Evolutionary conservation across 2,888 invertebrate species (phyloP), one percentile per base, ranked within the genome.

Genomic region (Heliconius charithonia): DNA sequence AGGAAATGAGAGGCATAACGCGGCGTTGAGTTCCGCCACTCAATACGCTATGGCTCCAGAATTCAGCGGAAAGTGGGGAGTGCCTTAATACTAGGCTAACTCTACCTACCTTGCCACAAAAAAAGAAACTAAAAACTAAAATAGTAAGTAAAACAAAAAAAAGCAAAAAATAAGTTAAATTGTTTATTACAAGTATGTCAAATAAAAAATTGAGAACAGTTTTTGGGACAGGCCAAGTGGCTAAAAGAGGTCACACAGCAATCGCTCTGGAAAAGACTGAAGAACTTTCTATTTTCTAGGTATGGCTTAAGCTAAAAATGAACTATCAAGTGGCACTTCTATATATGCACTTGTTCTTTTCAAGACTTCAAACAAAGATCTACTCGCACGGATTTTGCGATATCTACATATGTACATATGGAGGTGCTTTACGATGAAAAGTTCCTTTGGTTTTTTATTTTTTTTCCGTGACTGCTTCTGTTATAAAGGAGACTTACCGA

Each of bases 231-330:
- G 7, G 37, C 62, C 27, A 41, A 63, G 65, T 75, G 45, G 27
- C 13, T 16, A 19, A 63, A 75, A 37, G 65, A 75, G 65, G 65
- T 75, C 63, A 45, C 75, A 41, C 62, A 45, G 65, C 25, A 75
- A 75, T 71, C 67, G 67, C 67, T 67, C 71, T 56, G 71, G 3
- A 71, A 71, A 71, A 71, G 71, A 56, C 56, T 71, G 56, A 71
- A 71, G 56, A 71, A 71, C 32, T 71, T 56, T 71, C 27, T 32
- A 71, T 51, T 56, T 71, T 56, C 29, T 71, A 56, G 56, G 22
- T 71, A 56, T 71, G 51, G 56, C 71, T 56, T 56, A 51, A 71
- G 71, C 71, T 71, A 56, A 29, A 71, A 71, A 71, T 13, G 71
- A n/a, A 71, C 29, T 71, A 71, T 71, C 71, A 56, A 71, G 71